A percentile compares a stretch with the other conserved stretches of the same genome.
Evolutionary conservation across 2,797 vertebrate species (phyloP).

Genomic region (Hippocampus kuda): DNA sequence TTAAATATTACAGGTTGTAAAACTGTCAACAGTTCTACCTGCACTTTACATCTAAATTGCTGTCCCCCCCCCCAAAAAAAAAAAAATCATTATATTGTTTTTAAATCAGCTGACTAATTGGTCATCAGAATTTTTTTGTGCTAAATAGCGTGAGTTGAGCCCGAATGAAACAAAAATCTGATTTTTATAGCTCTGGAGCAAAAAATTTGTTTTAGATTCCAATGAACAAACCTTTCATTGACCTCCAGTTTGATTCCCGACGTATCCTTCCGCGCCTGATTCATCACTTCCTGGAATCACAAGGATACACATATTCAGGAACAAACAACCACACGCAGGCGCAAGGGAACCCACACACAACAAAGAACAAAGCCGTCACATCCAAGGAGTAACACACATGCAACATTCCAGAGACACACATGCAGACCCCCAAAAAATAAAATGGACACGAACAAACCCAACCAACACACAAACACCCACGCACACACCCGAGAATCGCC

Average conservation of each 20-base stretch:
- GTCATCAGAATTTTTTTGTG: no score
- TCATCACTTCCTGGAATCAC: slow-evolving; percentile 88
- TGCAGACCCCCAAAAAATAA: not conserved
- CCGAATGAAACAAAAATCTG: no score
- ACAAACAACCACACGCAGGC: not conserved
- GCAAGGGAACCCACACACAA: no score
- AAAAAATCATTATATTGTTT: no score
- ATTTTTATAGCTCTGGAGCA: no score
- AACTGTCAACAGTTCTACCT: no score
- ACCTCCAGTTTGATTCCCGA: slow-evolving; percentile 91
- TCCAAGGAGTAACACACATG: not conserved
- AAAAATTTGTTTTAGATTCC: not conserved
- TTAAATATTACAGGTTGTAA: no score
- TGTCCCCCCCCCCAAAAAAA: no score
- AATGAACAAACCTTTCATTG: slow-evolving; percentile 80
- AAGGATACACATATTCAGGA: not conserved
- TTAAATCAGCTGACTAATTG: no score
- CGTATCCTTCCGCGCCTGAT: slow-evolving; percentile 81
- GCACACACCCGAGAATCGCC: not conserved
- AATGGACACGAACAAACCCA: not conserved
- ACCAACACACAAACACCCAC: not conserved
- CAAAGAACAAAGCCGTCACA: no score
- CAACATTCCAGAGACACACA: not conserved
- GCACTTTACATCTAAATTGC: no score
- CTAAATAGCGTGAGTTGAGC: no score